Percentiles rank a stretch among this genome's conserved stretches.
Conservation (phyloP, 2,113 vertebrate species). For the Pachyramphus minor region DNA sequence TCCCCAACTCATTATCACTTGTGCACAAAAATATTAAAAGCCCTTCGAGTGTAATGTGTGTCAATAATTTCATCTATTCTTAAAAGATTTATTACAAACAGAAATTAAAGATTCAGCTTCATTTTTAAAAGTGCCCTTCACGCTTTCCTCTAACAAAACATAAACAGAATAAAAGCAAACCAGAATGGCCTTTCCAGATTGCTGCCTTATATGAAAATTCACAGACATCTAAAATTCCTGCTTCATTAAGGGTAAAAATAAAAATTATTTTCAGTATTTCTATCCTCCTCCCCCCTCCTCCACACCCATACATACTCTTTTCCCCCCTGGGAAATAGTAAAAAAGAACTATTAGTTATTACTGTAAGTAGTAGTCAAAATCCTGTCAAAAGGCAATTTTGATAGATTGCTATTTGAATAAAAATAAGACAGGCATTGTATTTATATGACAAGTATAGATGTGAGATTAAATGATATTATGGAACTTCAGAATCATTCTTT, state of each 20-base stretch:
- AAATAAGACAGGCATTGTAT: slow-evolving; percentile 37
- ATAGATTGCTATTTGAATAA: slow-evolving; percentile 45
- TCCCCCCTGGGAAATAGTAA: neutral
- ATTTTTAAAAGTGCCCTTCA: neutral
- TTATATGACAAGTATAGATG: slow-evolving; percentile 12
- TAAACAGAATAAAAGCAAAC: neutral
- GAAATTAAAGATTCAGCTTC: neutral
- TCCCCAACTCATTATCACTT: slow-evolving; percentile 53
- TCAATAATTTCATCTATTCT: neutral
- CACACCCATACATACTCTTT: neutral
- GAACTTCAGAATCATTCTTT: neutral
- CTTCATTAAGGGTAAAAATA: neutral
- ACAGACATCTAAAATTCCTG: neutral
- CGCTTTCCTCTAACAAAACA: neutral
- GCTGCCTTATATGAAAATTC: neutral
- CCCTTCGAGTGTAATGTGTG: slow-evolving; percentile 27
- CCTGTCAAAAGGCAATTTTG: slow-evolving; percentile 44
- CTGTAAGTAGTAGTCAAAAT: slow-evolving; percentile 15
- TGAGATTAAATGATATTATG: neutral
- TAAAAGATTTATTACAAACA: neutral
- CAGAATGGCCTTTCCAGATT: neutral
- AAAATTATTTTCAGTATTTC: neutral
- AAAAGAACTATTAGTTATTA: slow-evolving; percentile 15
- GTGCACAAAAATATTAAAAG: slow-evolving; percentile 59
- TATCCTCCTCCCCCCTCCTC: neutral